Evolutionary conservation across 2,113 vertebrate species (phyloP), one percentile per base, ranked within the genome.

Genomic region (Lepus europaeus): DNA sequence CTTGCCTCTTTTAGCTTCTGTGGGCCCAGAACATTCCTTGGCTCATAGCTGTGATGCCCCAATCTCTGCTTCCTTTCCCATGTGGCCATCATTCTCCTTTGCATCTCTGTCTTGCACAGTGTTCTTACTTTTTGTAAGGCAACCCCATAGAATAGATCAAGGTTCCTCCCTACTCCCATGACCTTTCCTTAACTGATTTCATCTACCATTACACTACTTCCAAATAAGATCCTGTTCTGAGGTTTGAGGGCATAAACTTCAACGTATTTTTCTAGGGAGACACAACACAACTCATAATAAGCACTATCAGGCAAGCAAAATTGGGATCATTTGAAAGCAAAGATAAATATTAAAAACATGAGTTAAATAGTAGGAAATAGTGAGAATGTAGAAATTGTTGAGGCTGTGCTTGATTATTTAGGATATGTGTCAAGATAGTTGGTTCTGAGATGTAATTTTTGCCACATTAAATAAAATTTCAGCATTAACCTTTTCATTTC

Each of bases 141-240:
- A 4, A 51, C 27, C 6, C 70, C 6, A 53, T 20, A 22, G 39
- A 74, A 23, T 5, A 8, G 20, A 23, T 49, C 56, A 74, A 78
- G 3, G 6, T 22, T n/a, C 6, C 29, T 12, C 23, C 6, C 1
- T 36, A 4, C 1, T 33, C 23, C 20, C 29, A 17, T 20, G 31
- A 14, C 23, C 17, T 82, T 20, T 27, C 74, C 45, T 73, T 79
- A 66, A 80, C 1, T 16, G 77, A 64, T 36, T 49, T 45, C 5
- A 25, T 84, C 39, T 80, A 13, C 7, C 29, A 76, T 19, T 4
- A 33, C 6, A 4, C 23, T 81, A 4, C n/a, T 81, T 81, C n/a
- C 51, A 74, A 88, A 80, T 89, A 39, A 86, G 59, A 0, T 64
- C 13, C 11, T 3, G 45, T n/a, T 82, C 36, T 20, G 12, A 56